Evolutionary conservation across 2,113 vertebrate species (phyloP).

Genomic region (Oreochromis aureus): DNA sequence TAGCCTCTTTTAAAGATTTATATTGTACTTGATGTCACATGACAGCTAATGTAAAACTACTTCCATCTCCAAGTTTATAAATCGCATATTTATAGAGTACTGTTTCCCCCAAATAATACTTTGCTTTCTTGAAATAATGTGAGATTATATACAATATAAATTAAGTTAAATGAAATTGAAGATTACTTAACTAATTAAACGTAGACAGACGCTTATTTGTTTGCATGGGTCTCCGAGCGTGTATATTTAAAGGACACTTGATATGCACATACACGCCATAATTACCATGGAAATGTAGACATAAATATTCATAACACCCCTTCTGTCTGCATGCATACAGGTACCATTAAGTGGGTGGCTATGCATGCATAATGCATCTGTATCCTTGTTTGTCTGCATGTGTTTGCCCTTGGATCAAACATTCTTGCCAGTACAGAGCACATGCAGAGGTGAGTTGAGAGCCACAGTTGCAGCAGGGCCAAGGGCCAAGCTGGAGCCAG

Average conservation of each 20-base stretch:
- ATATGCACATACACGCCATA: not conserved
- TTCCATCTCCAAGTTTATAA: not conserved
- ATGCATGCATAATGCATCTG: not conserved
- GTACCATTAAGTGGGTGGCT: not conserved
- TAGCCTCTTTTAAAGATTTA: not conserved
- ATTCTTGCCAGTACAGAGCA: not conserved
- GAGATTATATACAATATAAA: not conserved
- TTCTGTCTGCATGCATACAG: not conserved
- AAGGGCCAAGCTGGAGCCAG: constrained; percentile 41
- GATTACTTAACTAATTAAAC: not conserved
- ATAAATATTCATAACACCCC: constrained; percentile 28
- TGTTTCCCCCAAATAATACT: not conserved
- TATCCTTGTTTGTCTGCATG: not conserved
- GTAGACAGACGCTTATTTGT: not conserved
- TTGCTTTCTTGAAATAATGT: not conserved
- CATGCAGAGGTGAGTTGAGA: not conserved
- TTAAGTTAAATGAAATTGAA: not conserved
- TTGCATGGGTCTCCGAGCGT: not conserved
- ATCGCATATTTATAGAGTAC: not conserved
- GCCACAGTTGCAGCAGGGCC: constrained; percentile 1
- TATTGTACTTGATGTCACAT: not conserved
- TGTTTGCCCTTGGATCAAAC: constrained; percentile 31
- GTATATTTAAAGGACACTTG: not conserved
- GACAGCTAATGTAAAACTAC: not conserved
- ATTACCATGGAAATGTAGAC: constrained; percentile 13